phyloP scores from a whole-genome alignment of 1,140 invertebrate species.

The Parasteatoda tepidariorum region DNA sequence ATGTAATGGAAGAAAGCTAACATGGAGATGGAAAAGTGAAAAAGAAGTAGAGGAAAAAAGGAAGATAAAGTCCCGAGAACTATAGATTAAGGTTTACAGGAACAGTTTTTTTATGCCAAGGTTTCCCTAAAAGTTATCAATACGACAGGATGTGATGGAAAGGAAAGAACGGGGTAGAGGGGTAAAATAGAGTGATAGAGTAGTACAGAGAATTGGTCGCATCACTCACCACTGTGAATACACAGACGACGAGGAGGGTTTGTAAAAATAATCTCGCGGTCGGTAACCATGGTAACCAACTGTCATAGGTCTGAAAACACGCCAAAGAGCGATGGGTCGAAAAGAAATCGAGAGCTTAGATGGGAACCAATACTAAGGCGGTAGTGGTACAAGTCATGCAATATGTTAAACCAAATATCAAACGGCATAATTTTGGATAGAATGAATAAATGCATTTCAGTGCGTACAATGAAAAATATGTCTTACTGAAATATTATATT shows the following conservation, averaged over 20 bases:
- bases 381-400: not conserved
- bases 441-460: too few relatives aligned
- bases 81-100: not conserved
- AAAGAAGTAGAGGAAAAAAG: not conserved
- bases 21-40: not conserved
- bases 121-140: constrained; percentile 5
- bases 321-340: constrained; percentile 37
- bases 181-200: not conserved
- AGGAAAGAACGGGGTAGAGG: not conserved
- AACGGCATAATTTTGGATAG: too few relatives aligned
- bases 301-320: constrained; percentile 51
- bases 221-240: constrained; percentile 29
- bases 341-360: constrained; percentile 15
- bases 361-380: not conserved
- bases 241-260: constrained; percentile 19
- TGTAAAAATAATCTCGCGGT: constrained; percentile 49
- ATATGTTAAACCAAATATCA: too few relatives aligned
- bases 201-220: not conserved
- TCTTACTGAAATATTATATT: too few relatives aligned
- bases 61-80: not conserved
- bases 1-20: not conserved
- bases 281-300: constrained; percentile 23
- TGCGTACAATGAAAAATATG: too few relatives aligned
- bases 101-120: not conserved
- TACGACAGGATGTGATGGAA: not conserved